Evolutionary conservation across 2,888 invertebrate genomes (phyloP).

Genomic region (Acleris sparsana): DNA sequence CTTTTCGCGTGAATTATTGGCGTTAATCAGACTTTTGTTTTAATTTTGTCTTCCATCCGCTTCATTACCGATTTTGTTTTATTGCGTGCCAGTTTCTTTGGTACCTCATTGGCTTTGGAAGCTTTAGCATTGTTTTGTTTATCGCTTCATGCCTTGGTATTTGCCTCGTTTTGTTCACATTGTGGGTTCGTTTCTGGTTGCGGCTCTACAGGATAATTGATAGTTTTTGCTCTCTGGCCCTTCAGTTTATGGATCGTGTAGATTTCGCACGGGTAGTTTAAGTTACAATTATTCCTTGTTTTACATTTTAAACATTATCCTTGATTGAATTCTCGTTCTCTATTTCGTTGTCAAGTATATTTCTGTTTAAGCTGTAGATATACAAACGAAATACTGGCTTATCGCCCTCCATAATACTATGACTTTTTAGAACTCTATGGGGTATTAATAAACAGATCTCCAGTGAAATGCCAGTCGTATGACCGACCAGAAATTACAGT

Average conservation of each 20-base stretch:
- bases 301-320: not conserved
- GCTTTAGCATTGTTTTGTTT: conserved; percentile 18
- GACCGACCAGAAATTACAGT: too few relatives aligned
- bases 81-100: conserved; percentile 24
- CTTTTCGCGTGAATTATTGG: conserved; percentile 60
- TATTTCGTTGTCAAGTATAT: conserved; percentile 2
- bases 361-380: too few relatives aligned
- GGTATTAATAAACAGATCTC: too few relatives aligned
- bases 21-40: conserved; percentile 54
- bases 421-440: too few relatives aligned
- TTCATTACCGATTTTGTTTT: conserved; percentile 34
- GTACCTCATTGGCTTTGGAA: conserved; percentile 18
- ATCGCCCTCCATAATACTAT: too few relatives aligned
- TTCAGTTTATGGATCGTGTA: not conserved
- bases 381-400: too few relatives aligned
- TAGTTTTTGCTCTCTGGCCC: conserved; percentile 7
- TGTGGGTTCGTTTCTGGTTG: conserved; percentile 21
- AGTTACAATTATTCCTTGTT: not conserved
- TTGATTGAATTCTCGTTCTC: not conserved
- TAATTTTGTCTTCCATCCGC: conserved; percentile 27
- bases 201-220: conserved; percentile 8
- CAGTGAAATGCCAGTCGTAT: too few relatives aligned
- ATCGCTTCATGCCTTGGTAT: conserved; percentile 17
- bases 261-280: not conserved
- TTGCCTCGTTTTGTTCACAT: conserved; percentile 19